A percentile compares a stretch with the other conserved stretches of the same genome.
phyloP scores from a whole-genome alignment of 2,888 invertebrate genomes.

The Globia sparganii region DNA sequence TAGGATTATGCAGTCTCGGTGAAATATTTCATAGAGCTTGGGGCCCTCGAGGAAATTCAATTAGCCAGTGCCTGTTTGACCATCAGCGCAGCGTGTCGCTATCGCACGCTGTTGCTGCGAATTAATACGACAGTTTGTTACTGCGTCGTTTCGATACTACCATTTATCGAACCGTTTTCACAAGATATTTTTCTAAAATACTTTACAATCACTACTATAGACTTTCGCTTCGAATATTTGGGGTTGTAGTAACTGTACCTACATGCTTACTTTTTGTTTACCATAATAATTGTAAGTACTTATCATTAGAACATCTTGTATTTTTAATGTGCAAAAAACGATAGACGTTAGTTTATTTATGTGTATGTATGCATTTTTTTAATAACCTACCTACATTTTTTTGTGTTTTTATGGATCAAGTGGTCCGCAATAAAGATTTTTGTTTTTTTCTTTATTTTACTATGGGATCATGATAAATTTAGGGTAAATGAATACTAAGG shows the following conservation, averaged over 20 bases:
- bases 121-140: conserved; percentile 53
- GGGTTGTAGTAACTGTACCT: neutral
- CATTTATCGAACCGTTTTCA: neutral
- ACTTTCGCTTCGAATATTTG: neutral
- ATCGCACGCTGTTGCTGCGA: conserved; percentile 45
- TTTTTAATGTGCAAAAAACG: neutral
- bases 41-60: conserved; percentile 61
- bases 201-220: neutral
- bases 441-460: neutral
- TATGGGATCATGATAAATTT: neutral
- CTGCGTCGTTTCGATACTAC: conserved; percentile 25
- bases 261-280: neutral
- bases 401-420: neutral
- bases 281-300: neutral
- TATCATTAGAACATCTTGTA: neutral
- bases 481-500: neutral
- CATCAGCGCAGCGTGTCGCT: conserved; percentile 52
- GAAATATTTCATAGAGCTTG: conserved; percentile 47
- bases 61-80: conserved; percentile 63
- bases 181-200: neutral
- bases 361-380: neutral
- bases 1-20: conserved; percentile 36
- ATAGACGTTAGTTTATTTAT: neutral
- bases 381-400: neutral
- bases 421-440: neutral